Percentiles rank a stretch among this genome's conserved stretches.
Conservation (phyloP, 2,888 invertebrate genomes). For the Chelonus formosanus region DNA sequence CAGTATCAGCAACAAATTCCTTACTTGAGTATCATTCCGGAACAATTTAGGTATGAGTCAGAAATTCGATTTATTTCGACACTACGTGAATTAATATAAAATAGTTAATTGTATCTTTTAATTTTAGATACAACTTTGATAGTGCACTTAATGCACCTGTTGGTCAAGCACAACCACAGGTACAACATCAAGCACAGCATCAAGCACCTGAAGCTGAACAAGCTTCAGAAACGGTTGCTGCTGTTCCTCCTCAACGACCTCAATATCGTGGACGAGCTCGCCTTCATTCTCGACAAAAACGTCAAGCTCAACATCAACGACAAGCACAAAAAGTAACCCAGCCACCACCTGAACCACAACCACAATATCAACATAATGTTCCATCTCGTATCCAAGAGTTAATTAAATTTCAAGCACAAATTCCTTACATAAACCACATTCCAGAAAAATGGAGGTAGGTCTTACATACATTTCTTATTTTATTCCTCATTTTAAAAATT, state of each 20-base stretch:
- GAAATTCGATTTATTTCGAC: too few species aligned
- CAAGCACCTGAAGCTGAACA: conserved; percentile 44
- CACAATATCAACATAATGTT: conserved; percentile 39
- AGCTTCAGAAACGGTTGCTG: conserved; percentile 38
- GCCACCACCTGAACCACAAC: conserved; percentile 39
- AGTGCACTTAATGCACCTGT: conserved; percentile 1
- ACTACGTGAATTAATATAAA: too few species aligned
- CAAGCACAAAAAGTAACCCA: conserved; percentile 28
- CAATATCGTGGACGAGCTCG: conserved; percentile 50
- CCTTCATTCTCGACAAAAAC: conserved; percentile 44
- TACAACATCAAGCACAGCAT: conserved; percentile 18
- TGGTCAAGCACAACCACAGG: conserved; percentile 34
- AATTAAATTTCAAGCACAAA: conserved; percentile 44
- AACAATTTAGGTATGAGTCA: conserved; percentile 51
- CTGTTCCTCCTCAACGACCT: conserved; percentile 39
- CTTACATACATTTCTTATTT: background rate
- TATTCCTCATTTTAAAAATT: background rate
- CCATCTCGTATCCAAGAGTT: conserved; percentile 44
- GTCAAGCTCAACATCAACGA: conserved; percentile 36
- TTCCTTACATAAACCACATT: conserved; percentile 46
- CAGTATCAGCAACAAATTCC: conserved; percentile 59
- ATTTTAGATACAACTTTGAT: conserved; percentile 36
- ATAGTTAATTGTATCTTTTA: too few species aligned
- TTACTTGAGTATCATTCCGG: conserved; percentile 59
- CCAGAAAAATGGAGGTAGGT: conserved; percentile 45